A percentile compares a stretch with the other conserved stretches of the same genome.
These are phyloP conservation scores for Hyla sarda DNA, from an alignment of 2,113 vertebrate species.

Conservation along the genomic window DNA sequence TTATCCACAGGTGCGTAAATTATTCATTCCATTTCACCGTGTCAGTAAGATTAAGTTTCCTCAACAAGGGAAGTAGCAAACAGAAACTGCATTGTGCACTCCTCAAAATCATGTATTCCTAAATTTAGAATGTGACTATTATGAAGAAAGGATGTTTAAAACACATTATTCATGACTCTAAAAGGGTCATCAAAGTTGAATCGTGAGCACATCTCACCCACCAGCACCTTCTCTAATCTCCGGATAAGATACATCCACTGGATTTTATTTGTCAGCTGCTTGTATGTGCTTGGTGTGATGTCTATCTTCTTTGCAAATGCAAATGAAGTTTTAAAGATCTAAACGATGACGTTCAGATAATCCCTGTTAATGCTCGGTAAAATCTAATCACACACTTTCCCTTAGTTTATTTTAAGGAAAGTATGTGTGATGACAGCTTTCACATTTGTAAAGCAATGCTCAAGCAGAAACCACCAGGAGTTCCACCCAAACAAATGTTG, in stretches of 20 bases:
- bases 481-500: slow-evolving; percentile 58
- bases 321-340: slow-evolving; percentile 55
- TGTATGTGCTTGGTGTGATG: slow-evolving; percentile 11
- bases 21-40: slow-evolving; percentile 41
- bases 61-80: neutral
- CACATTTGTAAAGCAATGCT: slow-evolving; percentile 37
- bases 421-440: slow-evolving; percentile 50
- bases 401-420: slow-evolving; percentile 45
- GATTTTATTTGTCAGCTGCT: slow-evolving; percentile 25
- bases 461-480: slow-evolving; percentile 39
- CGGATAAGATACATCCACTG: slow-evolving; percentile 15
- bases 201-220: slow-evolving; percentile 19
- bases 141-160: slow-evolving; percentile 17
- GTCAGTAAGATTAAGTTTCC: slow-evolving; percentile 48
- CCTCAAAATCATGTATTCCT: slow-evolving; percentile 4
- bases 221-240: slow-evolving; percentile 31
- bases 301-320: slow-evolving; percentile 41
- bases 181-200: neutral
- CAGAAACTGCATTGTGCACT: neutral
- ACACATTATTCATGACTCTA: neutral
- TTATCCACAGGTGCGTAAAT: slow-evolving; percentile 44
- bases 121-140: slow-evolving; percentile 24
- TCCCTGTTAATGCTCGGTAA: slow-evolving; percentile 52
- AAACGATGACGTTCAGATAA: slow-evolving; percentile 47
- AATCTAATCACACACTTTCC: slow-evolving; percentile 43